phyloP scores from a whole-genome alignment of 2,888 invertebrate species.

The Globia sparganii region DNA sequence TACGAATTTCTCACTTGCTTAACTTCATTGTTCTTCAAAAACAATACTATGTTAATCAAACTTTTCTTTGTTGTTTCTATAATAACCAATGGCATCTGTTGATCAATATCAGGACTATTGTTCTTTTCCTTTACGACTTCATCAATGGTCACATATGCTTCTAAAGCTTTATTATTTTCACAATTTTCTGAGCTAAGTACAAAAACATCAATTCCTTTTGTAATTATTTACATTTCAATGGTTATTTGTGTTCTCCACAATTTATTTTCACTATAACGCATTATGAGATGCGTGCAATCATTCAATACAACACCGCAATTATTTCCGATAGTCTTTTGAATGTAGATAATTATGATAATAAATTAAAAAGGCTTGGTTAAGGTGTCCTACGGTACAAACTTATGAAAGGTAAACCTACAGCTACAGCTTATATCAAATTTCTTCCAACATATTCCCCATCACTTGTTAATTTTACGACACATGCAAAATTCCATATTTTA shows the following conservation, averaged over 20 bases:
- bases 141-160: background rate
- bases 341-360: background rate
- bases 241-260: background rate
- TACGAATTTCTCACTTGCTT: background rate
- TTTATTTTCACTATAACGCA: background rate
- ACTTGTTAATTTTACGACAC: constrained; percentile 41
- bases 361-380: background rate
- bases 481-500: constrained; percentile 55
- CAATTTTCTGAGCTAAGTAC: background rate
- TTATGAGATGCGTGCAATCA: background rate
- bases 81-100: constrained; percentile 13
- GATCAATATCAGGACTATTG: constrained; percentile 27
- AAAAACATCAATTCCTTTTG: background rate
- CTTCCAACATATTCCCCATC: constrained; percentile 29
- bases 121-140: constrained; percentile 1
- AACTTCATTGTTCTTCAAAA: constrained; percentile 41
- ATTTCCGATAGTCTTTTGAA: constrained; percentile 7
- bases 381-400: background rate
- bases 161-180: constrained; percentile 9
- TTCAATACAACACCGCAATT: constrained; percentile 3
- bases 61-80: constrained; percentile 23
- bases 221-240: background rate
- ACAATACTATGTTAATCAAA: constrained; percentile 37
- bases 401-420: background rate
- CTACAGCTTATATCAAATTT: background rate